Base-by-base conservation (phyloP, 2,113 vertebrate species). In the Cebidichthys violaceus region DNA sequence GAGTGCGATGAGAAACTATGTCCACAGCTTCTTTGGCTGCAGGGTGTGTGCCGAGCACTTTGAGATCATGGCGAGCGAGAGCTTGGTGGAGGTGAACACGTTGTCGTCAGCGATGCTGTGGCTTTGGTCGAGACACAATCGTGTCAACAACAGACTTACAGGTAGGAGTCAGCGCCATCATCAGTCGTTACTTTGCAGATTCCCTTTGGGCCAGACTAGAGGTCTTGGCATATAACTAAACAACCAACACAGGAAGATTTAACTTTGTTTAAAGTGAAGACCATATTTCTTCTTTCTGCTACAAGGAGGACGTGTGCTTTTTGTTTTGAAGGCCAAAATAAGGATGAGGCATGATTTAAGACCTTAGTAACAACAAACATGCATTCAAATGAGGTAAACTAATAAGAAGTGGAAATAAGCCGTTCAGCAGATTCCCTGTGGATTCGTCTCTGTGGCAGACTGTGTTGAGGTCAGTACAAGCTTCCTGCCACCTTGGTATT, bases 41-140 rank as follows among this genome's bases (percentile, higher is more conserved):
- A 95, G 84, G 18, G 54, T 73, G 0, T 99, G 98, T 0, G 97
- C 98, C 0, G 8, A 70, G 41, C 97, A 99, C 92, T 99, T 99
- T 0, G 96, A 98, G 90, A 88, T 85, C 88, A 99, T 99, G 97
- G 97, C 97, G 0, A 61, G 76, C 0, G 88, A 96, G 69, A 95
- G 94, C 85, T 89, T 98, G 95, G 1, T 61, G 29, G 50, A 0
- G 9, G 96, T 97, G 84, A 15, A 11, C 0, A 86, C 90, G 0
- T 71, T 86, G 14, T 37, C 93, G 0, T 47, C 62, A 0, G 95
- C 97, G 0, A 43, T 96, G 1, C 89, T 96, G 70, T 99, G 98
- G 98, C 94, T 99, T 78, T 99, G 98, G 98, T 93, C 93, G 1
- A 93, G 93, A 60, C 98, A 99, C 95, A 99, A 99, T 66, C 81